phyloP scores from a whole-genome alignment of 2,113 vertebrate species.

The Cheilinus undulatus region DNA sequence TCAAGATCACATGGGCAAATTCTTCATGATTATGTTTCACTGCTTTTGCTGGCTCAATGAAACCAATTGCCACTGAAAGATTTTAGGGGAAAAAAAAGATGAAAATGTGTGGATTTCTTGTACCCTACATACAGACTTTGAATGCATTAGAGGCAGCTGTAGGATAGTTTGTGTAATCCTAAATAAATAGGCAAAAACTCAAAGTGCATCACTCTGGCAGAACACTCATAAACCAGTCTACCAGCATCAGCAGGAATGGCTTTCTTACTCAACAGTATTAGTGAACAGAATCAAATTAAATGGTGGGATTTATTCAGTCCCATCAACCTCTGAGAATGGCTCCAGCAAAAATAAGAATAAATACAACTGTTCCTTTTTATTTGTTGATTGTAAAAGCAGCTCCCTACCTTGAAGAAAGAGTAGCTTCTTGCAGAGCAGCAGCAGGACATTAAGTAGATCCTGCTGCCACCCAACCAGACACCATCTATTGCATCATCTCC shows the following conservation, averaged over 20 bases:
- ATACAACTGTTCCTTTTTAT: constrained; percentile 44
- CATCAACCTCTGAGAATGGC: constrained; percentile 33
- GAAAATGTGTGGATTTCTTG: background rate
- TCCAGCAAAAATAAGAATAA: constrained; percentile 13
- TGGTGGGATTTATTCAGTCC: constrained; percentile 37
- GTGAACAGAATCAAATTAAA: constrained; percentile 44
- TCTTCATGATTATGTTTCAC: background rate
- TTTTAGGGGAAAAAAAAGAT: background rate
- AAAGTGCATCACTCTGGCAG: background rate
- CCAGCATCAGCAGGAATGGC: constrained; percentile 9
- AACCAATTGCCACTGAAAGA: background rate
- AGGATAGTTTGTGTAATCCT: background rate
- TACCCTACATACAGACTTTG: background rate
- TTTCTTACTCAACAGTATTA: constrained; percentile 42
- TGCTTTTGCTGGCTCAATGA: too few species aligned
- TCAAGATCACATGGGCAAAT: too few species aligned
- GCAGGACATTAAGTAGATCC: constrained; percentile 17
- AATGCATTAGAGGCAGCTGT: background rate
- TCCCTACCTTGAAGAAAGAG: constrained; percentile 6
- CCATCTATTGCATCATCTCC: constrained; percentile 22
- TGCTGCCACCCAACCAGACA: constrained; percentile 22
- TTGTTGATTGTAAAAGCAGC: constrained; percentile 21
- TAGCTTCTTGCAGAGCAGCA: background rate
- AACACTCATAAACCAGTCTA: background rate
- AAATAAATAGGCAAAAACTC: background rate